These are phyloP conservation scores for Glomeris maerens DNA, from an alignment of 1,140 invertebrate genomes.

Conservation along the genomic window DNA sequence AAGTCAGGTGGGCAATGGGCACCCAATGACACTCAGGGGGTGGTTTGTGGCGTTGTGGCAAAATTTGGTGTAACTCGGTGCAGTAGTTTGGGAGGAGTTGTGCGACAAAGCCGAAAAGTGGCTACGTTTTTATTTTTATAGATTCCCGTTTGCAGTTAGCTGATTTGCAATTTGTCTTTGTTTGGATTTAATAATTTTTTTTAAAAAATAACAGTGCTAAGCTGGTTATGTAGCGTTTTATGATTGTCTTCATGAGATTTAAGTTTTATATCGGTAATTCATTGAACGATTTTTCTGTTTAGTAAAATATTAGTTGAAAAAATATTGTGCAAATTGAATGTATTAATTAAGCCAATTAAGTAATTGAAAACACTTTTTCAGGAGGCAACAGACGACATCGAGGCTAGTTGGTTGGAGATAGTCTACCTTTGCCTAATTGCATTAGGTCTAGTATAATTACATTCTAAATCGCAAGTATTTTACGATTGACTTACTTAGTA, in stretches of 20 bases:
- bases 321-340: not conserved
- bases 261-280: not conserved
- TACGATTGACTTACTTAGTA: constrained; percentile 5
- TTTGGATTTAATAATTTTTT: no score
- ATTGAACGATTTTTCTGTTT: not conserved
- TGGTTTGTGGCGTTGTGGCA: no score
- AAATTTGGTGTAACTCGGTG: no score
- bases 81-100: no score
- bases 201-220: no score
- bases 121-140: no score
- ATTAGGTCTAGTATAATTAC: not conserved
- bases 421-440: constrained; percentile 5
- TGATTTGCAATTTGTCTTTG: no score
- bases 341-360: not conserved
- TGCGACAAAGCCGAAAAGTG: no score
- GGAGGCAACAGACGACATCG: not conserved
- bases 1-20: no score
- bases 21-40: no score
- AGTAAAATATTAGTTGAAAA: not conserved
- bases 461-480: constrained; percentile 8
- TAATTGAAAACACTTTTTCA: not conserved
- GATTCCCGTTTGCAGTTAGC: no score
- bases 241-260: not conserved
- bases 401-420: not conserved
- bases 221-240: not conserved